phyloP scores from a whole-genome alignment of 30 jellyfish, hydroid and myxozoan species.

The Aurelia aurita complex sp. Pacific region DNA sequence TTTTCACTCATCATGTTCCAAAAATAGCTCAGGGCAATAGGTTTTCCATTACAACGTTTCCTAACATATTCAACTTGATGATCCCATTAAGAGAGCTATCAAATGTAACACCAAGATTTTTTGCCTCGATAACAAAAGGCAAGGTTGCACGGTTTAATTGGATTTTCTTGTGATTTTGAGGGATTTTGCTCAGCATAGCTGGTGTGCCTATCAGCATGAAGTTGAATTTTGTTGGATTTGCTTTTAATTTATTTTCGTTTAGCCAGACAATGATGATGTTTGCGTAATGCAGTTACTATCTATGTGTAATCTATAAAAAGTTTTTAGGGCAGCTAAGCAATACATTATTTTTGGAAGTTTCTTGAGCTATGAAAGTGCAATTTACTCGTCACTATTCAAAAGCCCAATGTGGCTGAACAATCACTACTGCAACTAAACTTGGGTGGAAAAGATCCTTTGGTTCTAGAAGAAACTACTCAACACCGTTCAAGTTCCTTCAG shows the following conservation, averaged over 20 bases:
- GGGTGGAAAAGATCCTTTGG: no score
- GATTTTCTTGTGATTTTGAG: slow-evolving; percentile 29
- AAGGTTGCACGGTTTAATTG: slow-evolving; percentile 4
- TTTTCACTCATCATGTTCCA: slow-evolving; percentile 34
- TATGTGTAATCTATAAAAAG: no score
- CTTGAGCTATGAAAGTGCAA: no score
- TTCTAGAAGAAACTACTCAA: no score
- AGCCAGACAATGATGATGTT: slow-evolving; percentile 56
- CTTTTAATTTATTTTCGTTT: slow-evolving; percentile 36
- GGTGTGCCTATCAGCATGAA: slow-evolving; percentile 27
- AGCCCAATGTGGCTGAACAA: no score
- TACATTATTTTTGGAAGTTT: no score
- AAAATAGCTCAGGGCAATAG: background rate
- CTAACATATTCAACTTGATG: background rate
- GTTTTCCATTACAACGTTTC: slow-evolving; percentile 4
- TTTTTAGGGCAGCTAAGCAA: no score
- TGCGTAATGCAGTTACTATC: background rate
- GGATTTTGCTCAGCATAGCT: slow-evolving; percentile 29
- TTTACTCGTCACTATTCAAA: no score
- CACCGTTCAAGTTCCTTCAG: no score
- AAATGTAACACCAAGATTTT: slow-evolving; percentile 22
- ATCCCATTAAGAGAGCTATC: slow-evolving; percentile 1
- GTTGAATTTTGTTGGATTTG: slow-evolving; percentile 23
- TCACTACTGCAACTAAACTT: no score
- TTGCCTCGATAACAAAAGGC: slow-evolving; percentile 5